Base-by-base conservation (phyloP, 2,888 invertebrate genomes). In the Ctena decussata region DNA sequence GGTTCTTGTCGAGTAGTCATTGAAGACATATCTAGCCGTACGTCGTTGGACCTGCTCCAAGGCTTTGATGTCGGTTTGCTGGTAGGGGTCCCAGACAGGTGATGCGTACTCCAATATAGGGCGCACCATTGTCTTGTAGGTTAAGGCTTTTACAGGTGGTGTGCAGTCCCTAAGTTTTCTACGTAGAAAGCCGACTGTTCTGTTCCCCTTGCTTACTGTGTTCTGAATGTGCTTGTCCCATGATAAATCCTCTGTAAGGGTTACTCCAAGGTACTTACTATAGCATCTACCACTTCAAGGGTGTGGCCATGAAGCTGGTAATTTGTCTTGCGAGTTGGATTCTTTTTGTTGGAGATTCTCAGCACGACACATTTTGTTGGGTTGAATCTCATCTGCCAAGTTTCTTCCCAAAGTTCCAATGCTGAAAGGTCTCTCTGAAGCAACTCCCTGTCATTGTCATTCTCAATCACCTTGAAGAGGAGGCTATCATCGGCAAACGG, bases 341-440 rank as follows among this genome's bases (percentile, higher is more conserved):
- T 65, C 65, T 65, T 65, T 21, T 65, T 65, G 8, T 32, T 65
- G 21, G 21, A 65, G 35, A 65, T 65, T 35, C 32, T 32, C 65
- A 65, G 18, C 65, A 65, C 35, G 6, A 65, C 65, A 65, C 65
- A 65, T 65, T 65, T 65, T 32, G 35, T 65, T 12, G 60, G 65
- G 65, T 65, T 65, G 65, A 65, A 65, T 35, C 65, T 2, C 65
- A 65, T 65, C 35, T 65, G 65, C 65, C 65, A 65, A 35, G 65
- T 65, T 65, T 65, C 35, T 35, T 65, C 65, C 65, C 65, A 65
- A 35, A 35, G 65, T 18, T 65, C 32, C 18, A 65, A 35, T 65
- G 65, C 65, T 35, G 35, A 35, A 65, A 65, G 65, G 18, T 32
- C 65, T 11, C 21, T 35, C 35, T 65, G 65, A 21, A 35, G 65